Conservation (phyloP, 92 coral and sea anemone genomes). For the Umimayanthus kanabou region DNA sequence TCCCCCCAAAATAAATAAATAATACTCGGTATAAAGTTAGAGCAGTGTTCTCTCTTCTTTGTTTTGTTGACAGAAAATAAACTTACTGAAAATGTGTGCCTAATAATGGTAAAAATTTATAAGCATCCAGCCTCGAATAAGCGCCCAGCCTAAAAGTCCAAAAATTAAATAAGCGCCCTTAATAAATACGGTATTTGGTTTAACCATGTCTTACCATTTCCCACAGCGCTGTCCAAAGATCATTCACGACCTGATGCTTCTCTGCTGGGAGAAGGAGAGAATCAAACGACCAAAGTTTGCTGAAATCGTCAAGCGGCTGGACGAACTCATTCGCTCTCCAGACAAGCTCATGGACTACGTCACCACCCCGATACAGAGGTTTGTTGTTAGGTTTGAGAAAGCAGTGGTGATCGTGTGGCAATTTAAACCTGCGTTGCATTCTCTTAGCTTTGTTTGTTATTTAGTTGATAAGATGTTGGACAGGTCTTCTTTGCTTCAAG, state of each 20-base stretch:
- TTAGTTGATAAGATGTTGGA: too few relatives aligned
- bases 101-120: too few relatives aligned
- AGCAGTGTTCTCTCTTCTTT: too few relatives aligned
- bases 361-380: slow-evolving; percentile 38
- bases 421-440: not conserved
- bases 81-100: too few relatives aligned
- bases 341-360: slow-evolving; percentile 71
- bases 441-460: not conserved
- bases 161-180: too few relatives aligned
- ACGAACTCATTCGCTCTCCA: slow-evolving; percentile 89
- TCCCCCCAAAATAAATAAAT: too few relatives aligned
- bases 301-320: slow-evolving; percentile 69
- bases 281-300: slow-evolving; percentile 74
- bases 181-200: too few relatives aligned
- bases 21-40: too few relatives aligned
- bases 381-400: not conserved
- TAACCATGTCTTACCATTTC: not conserved
- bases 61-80: too few relatives aligned
- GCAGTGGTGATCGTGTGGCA: not conserved
- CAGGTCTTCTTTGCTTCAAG: not conserved
- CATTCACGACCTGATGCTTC: slow-evolving; percentile 77
- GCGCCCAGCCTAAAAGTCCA: too few relatives aligned
- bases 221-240: slow-evolving; percentile 64
- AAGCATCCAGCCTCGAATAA: too few relatives aligned
- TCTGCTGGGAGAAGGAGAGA: slow-evolving; percentile 88